These are phyloP conservation scores for Bucco capensis DNA, from an alignment of 2,113 vertebrate genomes.

Conservation along the genomic window DNA sequence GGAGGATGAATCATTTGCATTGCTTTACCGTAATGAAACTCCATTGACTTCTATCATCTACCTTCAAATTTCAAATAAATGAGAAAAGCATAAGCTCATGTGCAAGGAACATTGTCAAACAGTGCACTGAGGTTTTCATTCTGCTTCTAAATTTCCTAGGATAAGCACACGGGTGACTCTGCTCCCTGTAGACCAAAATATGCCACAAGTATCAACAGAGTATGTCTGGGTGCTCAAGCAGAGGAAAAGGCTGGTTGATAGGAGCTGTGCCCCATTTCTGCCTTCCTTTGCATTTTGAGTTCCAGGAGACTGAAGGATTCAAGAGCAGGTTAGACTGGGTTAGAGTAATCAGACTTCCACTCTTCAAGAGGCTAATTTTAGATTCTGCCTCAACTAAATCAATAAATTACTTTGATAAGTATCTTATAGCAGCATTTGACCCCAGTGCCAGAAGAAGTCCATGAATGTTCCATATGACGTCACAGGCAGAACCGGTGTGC, in stretches of 20 bases:
- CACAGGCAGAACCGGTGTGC: neutral
- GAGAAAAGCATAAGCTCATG: neutral
- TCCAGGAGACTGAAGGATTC: neutral
- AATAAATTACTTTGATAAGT: neutral
- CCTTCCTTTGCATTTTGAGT: neutral
- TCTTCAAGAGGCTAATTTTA: neutral
- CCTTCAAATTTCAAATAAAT: slow-evolving; percentile 10
- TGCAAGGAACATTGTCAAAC: neutral
- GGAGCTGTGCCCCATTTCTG: neutral
- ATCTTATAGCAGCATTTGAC: neutral
- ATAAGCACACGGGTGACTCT: neutral
- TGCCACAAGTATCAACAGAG: neutral
- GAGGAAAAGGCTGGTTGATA: neutral
- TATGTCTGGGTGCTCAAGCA: neutral
- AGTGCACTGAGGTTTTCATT: neutral
- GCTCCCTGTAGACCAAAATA: neutral
- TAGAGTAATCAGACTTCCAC: neutral
- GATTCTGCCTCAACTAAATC: neutral
- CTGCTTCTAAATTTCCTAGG: neutral
- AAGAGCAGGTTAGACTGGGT: neutral
- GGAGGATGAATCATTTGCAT: neutral
- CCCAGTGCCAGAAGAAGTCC: neutral
- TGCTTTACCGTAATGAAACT: slow-evolving; percentile 6
- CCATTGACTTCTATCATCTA: slow-evolving; percentile 9
- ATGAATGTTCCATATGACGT: neutral